phyloP scores from a whole-genome alignment of 1,140 invertebrate genomes.

The Dendrolimus kikuchii region DNA sequence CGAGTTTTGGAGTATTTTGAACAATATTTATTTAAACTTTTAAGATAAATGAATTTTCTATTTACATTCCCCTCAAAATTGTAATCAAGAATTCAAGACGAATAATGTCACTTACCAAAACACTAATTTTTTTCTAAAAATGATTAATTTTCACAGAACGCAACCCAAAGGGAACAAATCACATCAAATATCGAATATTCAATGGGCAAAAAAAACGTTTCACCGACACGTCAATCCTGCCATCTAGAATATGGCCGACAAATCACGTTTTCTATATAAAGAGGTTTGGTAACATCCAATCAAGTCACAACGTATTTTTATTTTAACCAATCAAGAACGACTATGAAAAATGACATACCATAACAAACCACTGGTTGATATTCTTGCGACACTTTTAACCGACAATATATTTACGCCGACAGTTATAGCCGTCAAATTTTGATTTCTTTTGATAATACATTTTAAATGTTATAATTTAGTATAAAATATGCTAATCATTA shows the following conservation, averaged over 20 bases:
- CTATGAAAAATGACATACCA: slow-evolving; percentile 11
- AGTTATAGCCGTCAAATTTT: slow-evolving; percentile 34
- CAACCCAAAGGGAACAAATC: slow-evolving; percentile 59
- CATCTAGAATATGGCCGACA: slow-evolving; percentile 42
- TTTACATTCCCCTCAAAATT: too few relatives aligned
- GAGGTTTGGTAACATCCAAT: slow-evolving; percentile 27
- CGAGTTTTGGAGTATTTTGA: slow-evolving; percentile 8
- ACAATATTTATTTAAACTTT: too few relatives aligned
- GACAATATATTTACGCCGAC: slow-evolving; percentile 36
- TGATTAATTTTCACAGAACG: slow-evolving; percentile 33
- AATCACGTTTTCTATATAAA: slow-evolving; percentile 32
- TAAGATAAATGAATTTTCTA: too few relatives aligned
- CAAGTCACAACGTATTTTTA: background rate
- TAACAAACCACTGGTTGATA: slow-evolving; percentile 35
- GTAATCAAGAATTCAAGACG: slow-evolving; percentile 2
- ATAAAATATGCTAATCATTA: too few relatives aligned
- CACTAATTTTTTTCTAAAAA: slow-evolving; percentile 55
- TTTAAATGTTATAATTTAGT: too few relatives aligned
- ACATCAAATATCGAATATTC: slow-evolving; percentile 47
- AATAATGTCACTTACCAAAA: slow-evolving; percentile 52
- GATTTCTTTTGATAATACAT: slow-evolving; percentile 24
- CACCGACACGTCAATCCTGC: slow-evolving; percentile 39
- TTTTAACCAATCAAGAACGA: slow-evolving; percentile 27
- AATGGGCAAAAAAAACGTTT: slow-evolving; percentile 55
- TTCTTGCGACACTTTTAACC: slow-evolving; percentile 28